Conservation (phyloP, 2,113 vertebrate species). For the Brachionichthys hirsutus region DNA sequence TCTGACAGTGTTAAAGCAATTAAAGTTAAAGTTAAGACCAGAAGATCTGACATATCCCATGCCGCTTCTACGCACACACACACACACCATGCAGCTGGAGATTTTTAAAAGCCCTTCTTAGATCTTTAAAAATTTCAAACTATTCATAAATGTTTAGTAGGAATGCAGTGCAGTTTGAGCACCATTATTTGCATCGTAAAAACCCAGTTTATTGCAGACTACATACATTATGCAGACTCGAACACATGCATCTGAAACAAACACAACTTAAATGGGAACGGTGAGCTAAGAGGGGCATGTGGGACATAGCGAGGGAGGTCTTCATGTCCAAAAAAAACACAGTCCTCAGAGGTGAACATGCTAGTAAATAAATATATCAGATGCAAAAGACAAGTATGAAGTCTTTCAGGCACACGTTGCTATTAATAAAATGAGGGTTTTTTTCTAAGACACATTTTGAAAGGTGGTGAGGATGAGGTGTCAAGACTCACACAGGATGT, state of each 20-base stretch:
- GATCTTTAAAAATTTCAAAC: background rate
- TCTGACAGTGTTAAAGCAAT: slow-evolving; percentile 23
- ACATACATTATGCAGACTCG: slow-evolving; percentile 13
- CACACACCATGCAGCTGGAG: slow-evolving; percentile 44
- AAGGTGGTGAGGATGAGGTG: slow-evolving; percentile 54
- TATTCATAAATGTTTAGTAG: background rate
- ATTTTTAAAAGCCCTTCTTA: slow-evolving; percentile 11
- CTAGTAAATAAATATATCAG: slow-evolving; percentile 4
- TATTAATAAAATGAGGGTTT: slow-evolving; percentile 7
- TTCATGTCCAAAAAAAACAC: slow-evolving; percentile 28
- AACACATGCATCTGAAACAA: slow-evolving; percentile 59
- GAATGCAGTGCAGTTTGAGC: slow-evolving; percentile 25
- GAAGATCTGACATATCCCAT: slow-evolving; percentile 19
- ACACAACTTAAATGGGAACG: slow-evolving; percentile 27
- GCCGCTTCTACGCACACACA: slow-evolving; percentile 20
- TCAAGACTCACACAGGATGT: slow-evolving; percentile 26
- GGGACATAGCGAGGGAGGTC: slow-evolving; percentile 32
- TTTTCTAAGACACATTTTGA: slow-evolving; percentile 57
- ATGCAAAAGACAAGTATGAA: background rate
- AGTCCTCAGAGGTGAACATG: slow-evolving; percentile 59
- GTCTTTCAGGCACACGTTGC: slow-evolving; percentile 28
- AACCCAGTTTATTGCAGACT: slow-evolving; percentile 18
- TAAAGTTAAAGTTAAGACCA: slow-evolving; percentile 34
- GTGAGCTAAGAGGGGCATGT: slow-evolving; percentile 24
- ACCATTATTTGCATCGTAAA: slow-evolving; percentile 30